Base-by-base conservation (phyloP, 1,140 invertebrate genomes). In the Drosophila ironensis region DNA sequence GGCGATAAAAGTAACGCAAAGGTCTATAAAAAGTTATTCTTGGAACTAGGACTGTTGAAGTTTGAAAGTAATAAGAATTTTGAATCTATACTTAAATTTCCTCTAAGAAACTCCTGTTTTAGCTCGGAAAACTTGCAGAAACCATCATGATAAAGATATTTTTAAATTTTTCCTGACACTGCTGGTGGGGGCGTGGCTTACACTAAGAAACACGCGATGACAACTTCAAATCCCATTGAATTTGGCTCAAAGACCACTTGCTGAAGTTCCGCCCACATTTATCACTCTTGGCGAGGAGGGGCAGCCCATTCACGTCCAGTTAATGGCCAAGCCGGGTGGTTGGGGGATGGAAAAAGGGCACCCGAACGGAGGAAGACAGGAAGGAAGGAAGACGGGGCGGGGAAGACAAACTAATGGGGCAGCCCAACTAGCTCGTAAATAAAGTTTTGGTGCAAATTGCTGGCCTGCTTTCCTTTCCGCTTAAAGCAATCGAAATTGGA, bases 351-450 rank as follows among this genome's bases (percentile, higher is more conserved):
- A n/a, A 56, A 66, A 59, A 11, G 51, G 25, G 51, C 20, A 17
- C 12, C 9, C 14, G 33, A 22, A 2, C 4, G 17, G n/a, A 22
- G 12, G 16, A 20, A 19, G 24, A 28, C 27, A n/a, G 28, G 24
- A 68, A 37, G 40, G 50, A 67, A 27, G 56, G 45, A 61, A 38
- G n/a, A n/a, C n/a, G n/a, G n/a, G n/a, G n/a, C n/a, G n/a, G n/a
- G n/a, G n/a, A n/a, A n/a, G n/a, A 14, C 56, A 63, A 63, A 68
- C 66, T 48, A 69, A 69, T 69, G 64, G 51, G 66, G 52, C 51
- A 52, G 51, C 64, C 42, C 22, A 25, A 38, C 48, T 25, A 27
- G 73, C 52, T 72, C 77, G 38, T 76, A 81, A 82, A 81, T 76
- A 64, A 53, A 48, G 60, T 67, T 76, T 51, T 61, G 42, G 25